Base-by-base conservation (phyloP, 2,113 vertebrate species). In the Oxyruncus cristatus region DNA sequence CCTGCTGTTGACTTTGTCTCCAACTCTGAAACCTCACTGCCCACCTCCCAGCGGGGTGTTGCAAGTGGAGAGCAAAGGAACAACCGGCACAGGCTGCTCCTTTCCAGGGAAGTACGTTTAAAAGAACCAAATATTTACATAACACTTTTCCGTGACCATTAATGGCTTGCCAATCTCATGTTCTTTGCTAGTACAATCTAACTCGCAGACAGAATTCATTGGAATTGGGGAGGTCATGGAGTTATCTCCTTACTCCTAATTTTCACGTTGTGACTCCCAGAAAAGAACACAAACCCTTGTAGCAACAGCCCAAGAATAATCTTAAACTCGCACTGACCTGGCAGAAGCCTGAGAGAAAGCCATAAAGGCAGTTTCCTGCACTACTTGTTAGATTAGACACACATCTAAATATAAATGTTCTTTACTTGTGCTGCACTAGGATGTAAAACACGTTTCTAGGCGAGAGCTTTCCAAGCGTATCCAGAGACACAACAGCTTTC, bases 351-450 rank as follows among this genome's bases (percentile, higher is more conserved):
- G 77, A 65, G 74, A 82, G 81, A 78, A 87, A 90, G 50, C 56
- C 46, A 8, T 11, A 65, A 58, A 14, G 59, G 76, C 75, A 70
- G 50, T 58, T 88, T 75, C 79, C 88, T 84, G 77, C 65, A 73
- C 71, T 77, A 24, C 82, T 76, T 68, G 75, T 49, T 42, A 62
- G 30, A 59, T 92, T 30, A 88, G 85, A 89, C 62, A 73, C 74
- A 85, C 26, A 35, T 78, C 90, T 92, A 82, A 93, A 92, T 66
- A 79, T 66, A 89, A 93, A 95, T 85, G 96, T 89, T 92, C 92
- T 90, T 70, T 72, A 74, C 74, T 88, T 66, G 61, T 44, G 58
- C 81, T 89, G 82, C 58, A 61, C 67, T 26, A 73, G 61, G 81
- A 55, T 30, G 13, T 89, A 80, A 88, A 93, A 74, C 85, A 92